phyloP scores from a whole-genome alignment of 1,140 invertebrate species.

The Psix sp. region DNA sequence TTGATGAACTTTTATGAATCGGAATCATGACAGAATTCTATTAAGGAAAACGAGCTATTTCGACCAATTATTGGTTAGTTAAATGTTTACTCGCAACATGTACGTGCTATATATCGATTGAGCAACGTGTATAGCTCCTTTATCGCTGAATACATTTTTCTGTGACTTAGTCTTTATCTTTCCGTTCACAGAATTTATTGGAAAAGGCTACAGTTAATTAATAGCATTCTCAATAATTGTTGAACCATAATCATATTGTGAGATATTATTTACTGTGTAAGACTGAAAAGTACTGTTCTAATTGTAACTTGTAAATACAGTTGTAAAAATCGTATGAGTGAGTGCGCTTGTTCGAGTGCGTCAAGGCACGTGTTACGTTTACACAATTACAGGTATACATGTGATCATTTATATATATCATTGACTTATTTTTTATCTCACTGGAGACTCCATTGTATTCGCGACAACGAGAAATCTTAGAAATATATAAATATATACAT shows the following conservation, averaged over 20 bases:
- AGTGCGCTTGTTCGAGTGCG: constrained; percentile 13
- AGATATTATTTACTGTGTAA: constrained; percentile 67
- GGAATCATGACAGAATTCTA: no score
- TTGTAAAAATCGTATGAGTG: constrained; percentile 49
- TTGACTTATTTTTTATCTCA: constrained; percentile 30
- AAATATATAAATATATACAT: constrained; percentile 49
- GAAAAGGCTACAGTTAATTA: constrained; percentile 1
- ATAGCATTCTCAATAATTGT: not conserved
- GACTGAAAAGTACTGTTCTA: constrained; percentile 71
- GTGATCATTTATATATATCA: constrained; percentile 16
- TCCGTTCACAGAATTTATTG: not conserved
- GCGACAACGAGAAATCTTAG: constrained; percentile 19
- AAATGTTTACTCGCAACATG: no score
- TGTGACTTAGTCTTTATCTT: no score
- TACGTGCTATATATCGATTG: no score
- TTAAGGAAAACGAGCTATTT: no score
- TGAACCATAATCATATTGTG: constrained; percentile 13
- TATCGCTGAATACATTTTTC: no score
- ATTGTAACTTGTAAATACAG: constrained; percentile 69
- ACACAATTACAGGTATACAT: constrained; percentile 20
- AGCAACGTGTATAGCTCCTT: no score
- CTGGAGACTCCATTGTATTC: constrained; percentile 15
- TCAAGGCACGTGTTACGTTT: constrained; percentile 33
- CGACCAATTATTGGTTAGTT: no score
- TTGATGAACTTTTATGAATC: no score